Conservation (phyloP, 1,140 invertebrate species). For the Musca domestica region DNA sequence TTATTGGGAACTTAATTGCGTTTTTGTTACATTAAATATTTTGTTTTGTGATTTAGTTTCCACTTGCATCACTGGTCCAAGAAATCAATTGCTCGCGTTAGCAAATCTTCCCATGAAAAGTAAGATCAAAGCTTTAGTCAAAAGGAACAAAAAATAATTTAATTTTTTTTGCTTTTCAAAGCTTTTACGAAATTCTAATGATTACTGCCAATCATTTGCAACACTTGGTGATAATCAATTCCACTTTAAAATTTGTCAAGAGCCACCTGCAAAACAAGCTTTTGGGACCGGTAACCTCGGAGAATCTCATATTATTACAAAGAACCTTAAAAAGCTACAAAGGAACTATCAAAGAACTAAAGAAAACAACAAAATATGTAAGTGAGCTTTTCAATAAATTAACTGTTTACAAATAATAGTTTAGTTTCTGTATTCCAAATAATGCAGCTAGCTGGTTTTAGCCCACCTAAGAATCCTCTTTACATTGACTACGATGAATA, state of each 20-base stretch:
- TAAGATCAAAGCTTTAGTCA: constrained; percentile 25
- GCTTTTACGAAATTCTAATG: constrained; percentile 50
- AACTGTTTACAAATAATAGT: background rate
- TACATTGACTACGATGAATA: constrained; percentile 48
- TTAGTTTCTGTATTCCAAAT: background rate
- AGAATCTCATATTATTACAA: constrained; percentile 31
- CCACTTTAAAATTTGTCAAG: constrained; percentile 39
- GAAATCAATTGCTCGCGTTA: constrained; percentile 40
- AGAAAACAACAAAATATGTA: constrained; percentile 47
- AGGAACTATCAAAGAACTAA: constrained; percentile 33
- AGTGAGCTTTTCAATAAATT: constrained; percentile 2
- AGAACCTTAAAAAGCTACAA: constrained; percentile 32
- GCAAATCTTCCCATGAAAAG: constrained; percentile 35
- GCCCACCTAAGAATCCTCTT: constrained; percentile 40
- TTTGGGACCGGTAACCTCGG: constrained; percentile 32
- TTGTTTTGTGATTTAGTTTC: constrained; percentile 32
- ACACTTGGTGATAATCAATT: constrained; percentile 44
- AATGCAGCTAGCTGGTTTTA: constrained; percentile 43
- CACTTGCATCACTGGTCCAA: constrained; percentile 49
- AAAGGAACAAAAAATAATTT: background rate
- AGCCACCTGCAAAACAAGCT: constrained; percentile 29
- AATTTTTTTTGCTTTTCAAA: constrained; percentile 24
- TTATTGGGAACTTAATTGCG: background rate
- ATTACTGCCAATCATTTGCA: constrained; percentile 48
- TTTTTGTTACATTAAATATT: background rate